Conservation (phyloP, 2,888 invertebrate species). For the Phrixothrix hirtus region DNA sequence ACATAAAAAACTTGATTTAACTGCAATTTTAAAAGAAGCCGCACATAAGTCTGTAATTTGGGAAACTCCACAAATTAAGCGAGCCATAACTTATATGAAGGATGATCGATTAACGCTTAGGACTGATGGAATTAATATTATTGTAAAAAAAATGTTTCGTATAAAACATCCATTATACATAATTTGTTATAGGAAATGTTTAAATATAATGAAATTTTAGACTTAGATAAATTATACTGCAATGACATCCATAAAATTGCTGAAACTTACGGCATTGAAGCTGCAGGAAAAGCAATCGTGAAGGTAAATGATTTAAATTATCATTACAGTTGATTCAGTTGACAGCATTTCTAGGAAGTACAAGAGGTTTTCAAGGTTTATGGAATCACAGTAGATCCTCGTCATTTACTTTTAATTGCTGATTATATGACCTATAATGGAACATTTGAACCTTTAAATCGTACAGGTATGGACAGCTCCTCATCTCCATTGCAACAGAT, state of each 20-base stretch:
- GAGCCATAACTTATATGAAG: conserved; percentile 80
- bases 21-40: conserved; percentile 71
- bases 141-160: conserved; percentile 55
- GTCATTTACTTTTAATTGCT: conserved; percentile 90
- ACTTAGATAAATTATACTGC: conserved; percentile 82
- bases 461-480: conserved; percentile 87
- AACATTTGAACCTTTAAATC: conserved; percentile 83
- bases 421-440: conserved; percentile 99
- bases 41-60: conserved; percentile 76
- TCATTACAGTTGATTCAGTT: no score
- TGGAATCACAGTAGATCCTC: conserved; percentile 91
- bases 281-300: conserved; percentile 86
- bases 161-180: neutral
- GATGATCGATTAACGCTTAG: conserved; percentile 70
- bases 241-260: conserved; percentile 95
- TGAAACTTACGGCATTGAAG: conserved; percentile 93
- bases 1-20: conserved; percentile 73
- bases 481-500: conserved; percentile 96
- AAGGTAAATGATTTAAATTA: no score
- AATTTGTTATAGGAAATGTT: conserved; percentile 73
- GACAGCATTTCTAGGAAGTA: conserved; percentile 77
- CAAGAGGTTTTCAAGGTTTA: conserved; percentile 96
- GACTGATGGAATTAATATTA: conserved; percentile 94
- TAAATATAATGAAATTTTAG: conserved; percentile 74
- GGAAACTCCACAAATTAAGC: conserved; percentile 77